Conservation (phyloP, 2,113 vertebrate genomes). For the Colius striatus region DNA sequence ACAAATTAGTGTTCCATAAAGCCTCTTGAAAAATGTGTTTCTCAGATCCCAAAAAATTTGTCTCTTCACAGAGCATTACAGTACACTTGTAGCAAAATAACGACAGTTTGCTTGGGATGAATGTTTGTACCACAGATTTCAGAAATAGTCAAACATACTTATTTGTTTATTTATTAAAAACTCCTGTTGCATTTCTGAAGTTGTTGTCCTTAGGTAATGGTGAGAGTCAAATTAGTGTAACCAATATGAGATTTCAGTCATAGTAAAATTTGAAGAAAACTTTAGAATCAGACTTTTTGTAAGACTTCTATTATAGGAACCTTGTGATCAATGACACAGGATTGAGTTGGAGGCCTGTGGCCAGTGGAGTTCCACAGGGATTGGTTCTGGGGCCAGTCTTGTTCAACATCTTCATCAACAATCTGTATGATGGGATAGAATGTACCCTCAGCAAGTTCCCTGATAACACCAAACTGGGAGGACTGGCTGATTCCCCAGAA, state of each 20-base stretch:
- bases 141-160: not conserved
- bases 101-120: not conserved
- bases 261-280: not conserved
- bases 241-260: not conserved
- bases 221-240: not conserved
- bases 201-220: not conserved
- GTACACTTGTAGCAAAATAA: not conserved
- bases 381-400: too few species aligned
- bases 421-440: too few species aligned
- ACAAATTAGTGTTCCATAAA: not conserved
- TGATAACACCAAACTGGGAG: too few species aligned
- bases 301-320: not conserved
- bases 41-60: not conserved
- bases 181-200: not conserved
- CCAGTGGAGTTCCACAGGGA: too few species aligned
- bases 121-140: not conserved
- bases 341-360: too few species aligned
- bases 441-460: too few species aligned
- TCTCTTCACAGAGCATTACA: not conserved
- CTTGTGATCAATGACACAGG: too few species aligned
- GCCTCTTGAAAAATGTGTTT: accelerated
- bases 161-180: not conserved
- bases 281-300: not conserved
- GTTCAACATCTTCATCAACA: too few species aligned
- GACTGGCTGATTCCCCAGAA: too few species aligned